Conservation (phyloP, 2,888 invertebrate genomes). For the Oligia fasciuncula region DNA sequence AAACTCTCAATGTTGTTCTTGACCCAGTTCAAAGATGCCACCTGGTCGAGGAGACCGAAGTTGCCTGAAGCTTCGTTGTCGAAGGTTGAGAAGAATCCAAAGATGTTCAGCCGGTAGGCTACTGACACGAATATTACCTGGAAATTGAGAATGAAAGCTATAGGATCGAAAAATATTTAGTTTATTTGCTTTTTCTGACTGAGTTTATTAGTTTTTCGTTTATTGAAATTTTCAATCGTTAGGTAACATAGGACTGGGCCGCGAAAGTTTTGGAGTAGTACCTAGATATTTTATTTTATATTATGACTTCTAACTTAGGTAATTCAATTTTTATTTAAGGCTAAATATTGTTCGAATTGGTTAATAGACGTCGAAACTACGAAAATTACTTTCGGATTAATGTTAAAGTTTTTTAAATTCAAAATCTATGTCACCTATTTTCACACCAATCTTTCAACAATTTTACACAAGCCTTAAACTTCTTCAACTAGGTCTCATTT, state of each 20-base stretch:
- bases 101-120: conserved; percentile 94
- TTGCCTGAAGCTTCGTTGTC: conserved; percentile 95
- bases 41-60: conserved; percentile 95
- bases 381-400: not conserved
- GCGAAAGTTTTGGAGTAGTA: too few relatives aligned
- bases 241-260: too few relatives aligned
- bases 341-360: not conserved
- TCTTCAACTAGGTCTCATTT: conserved; percentile 38
- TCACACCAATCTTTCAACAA: conserved; percentile 20
- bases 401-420: not conserved
- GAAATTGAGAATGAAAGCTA: conserved; percentile 58
- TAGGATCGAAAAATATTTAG: not conserved
- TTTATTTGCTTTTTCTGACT: not conserved
- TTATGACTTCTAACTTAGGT: not conserved
- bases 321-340: not conserved
- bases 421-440: conserved; percentile 9
- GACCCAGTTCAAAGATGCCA: conserved; percentile 94
- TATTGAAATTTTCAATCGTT: too few relatives aligned
- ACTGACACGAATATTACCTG: conserved; percentile 94
- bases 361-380: not conserved
- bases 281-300: too few relatives aligned
- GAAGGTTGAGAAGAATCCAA: conserved; percentile 95
- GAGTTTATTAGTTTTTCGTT: too few relatives aligned
- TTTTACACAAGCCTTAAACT: conserved; percentile 2
- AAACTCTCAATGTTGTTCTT: conserved; percentile 93